Base-by-base conservation (phyloP, 2,888 invertebrate species). In the Pterobdella sp. region DNA sequence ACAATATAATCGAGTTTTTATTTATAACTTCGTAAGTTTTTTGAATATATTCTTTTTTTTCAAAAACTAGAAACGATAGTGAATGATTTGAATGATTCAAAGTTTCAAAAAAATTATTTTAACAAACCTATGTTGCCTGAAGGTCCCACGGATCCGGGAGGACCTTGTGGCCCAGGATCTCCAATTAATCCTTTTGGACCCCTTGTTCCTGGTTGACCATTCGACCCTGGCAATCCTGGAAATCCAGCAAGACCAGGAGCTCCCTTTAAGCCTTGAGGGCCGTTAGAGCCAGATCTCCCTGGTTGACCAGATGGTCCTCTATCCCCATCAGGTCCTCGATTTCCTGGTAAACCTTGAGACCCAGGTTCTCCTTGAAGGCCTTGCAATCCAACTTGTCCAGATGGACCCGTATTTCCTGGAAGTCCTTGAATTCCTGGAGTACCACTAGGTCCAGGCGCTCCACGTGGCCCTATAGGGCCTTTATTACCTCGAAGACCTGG, bases 361-460 rank as follows among this genome's bases (percentile, higher is more conserved):
- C 83, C 82, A 34, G 74, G 60, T 1, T 37, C 36, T 34, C 82
- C 83, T 34, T 78, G 77, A 14, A 72, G 74, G 32, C 79, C 79
- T 60, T 76, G 80, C 78, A 66, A 68, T 60, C 68, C 72, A 56
- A 64, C 31, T 36, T 72, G 52, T 32, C 76, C 76, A 29, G 68
- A 14, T 14, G 73, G 63, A n/a, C 75, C 75, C 22, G 26, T 7
- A 34, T 26, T 26, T 64, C 74, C 74, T 35, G 56, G 35, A 26
- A 26, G 4, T 4, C 60, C 60, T 35, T n/a, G 60, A 36, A 66
- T 73, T 26, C 37, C 52, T 42, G 68, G 65, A 36, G 18, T 56
- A 3, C 60, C 60, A 56, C 10, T 22, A 22, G 60, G 60, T 36
- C 67, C 67, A 1, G 18, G 1, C 37, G 4, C 18, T 26, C 67